Conservation (phyloP, 2,113 vertebrate genomes). For the Scophthalmus maximus region DNA sequence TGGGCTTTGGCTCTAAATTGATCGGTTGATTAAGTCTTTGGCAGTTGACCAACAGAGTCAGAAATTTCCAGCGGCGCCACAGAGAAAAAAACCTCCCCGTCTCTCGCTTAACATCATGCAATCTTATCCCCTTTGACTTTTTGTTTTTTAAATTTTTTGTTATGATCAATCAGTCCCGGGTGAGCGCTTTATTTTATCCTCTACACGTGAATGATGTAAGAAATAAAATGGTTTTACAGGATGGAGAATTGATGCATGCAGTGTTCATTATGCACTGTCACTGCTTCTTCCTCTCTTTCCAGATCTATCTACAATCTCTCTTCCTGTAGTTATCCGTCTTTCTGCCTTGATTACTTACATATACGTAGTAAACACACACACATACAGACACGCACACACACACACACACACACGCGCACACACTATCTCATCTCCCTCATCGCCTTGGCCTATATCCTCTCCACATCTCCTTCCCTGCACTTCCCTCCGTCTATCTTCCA, state of each 20-base stretch:
- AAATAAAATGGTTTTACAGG: neutral
- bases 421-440: constrained; percentile 38
- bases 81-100: constrained; percentile 14
- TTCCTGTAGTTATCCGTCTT: neutral
- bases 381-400: constrained; percentile 16
- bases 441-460: constrained; percentile 48
- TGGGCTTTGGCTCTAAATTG: neutral
- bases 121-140: neutral
- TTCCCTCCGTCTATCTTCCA: constrained; percentile 35
- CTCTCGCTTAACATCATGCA: neutral
- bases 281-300: neutral
- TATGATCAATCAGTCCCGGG: neutral
- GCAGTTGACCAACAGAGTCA: constrained; percentile 20
- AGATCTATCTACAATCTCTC: neutral
- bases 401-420: constrained; percentile 20
- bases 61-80: constrained; percentile 18
- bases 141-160: neutral
- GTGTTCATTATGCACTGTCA: neutral
- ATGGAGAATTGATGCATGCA: neutral
- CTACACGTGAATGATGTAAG: neutral
- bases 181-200: neutral
- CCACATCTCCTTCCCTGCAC: constrained; percentile 21
- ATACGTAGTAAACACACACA: neutral
- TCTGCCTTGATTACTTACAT: constrained; percentile 3
- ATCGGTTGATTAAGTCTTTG: neutral